phyloP scores from a whole-genome alignment of 2,797 vertebrate genomes.

The Phoxinus dragarum region DNA sequence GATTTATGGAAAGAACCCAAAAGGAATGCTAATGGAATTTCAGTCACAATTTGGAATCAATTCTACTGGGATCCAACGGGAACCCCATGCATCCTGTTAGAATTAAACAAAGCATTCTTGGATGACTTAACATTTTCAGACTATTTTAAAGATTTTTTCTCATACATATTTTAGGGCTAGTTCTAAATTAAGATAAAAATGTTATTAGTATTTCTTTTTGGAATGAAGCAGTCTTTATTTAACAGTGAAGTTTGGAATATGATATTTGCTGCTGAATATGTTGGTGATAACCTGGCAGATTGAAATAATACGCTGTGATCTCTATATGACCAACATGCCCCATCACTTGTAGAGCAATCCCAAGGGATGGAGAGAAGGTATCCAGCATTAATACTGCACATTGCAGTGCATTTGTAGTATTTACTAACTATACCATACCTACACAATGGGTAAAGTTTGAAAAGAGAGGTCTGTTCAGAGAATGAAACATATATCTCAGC shows the following conservation, averaged over 20 bases:
- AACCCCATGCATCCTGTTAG: background rate
- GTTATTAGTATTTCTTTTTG: background rate
- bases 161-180: background rate
- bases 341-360: conserved; percentile 37
- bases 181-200: background rate
- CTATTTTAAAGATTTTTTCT: background rate
- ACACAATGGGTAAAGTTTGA: conserved; percentile 1
- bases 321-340: conserved; percentile 10
- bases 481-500: background rate
- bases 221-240: background rate
- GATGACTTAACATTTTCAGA: background rate
- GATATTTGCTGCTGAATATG: background rate
- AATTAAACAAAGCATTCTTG: background rate
- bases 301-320: background rate
- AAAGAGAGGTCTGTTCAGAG: background rate
- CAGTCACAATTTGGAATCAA: background rate
- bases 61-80: background rate
- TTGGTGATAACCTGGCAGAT: background rate
- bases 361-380: conserved; percentile 12
- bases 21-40: conserved; percentile 6
- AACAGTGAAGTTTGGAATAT: background rate
- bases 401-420: background rate
- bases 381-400: background rate
- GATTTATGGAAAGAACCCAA: background rate
- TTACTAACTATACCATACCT: background rate